Evolutionary conservation across 2,888 invertebrate genomes (phyloP), one percentile per base, ranked within the genome.

Genomic region (Notocelia uddmanniana): DNA sequence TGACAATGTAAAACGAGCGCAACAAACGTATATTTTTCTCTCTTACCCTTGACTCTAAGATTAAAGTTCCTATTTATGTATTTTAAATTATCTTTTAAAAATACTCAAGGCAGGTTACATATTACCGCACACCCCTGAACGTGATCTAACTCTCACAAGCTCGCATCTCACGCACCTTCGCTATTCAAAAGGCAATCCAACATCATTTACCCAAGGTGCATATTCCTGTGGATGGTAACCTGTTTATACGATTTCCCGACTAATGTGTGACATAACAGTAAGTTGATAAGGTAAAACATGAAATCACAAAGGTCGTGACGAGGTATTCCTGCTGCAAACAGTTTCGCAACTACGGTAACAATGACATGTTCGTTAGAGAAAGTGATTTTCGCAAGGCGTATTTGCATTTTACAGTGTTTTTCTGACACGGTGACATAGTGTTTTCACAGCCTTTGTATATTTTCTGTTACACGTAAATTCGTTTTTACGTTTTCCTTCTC

Each of bases 231-330:
- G 19, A 52, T 21, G 34, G 5, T 21, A 18, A 21, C 9, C 21
- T 23, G 0, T n/a, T 15, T 10, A 63, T 63, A 21, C 19, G 63
- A 52, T 19, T 31, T 31, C 0, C 52, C n/a, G 11, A 37, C 11
- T 60, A 54, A 15, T 15, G 9, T 41, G 59, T 66, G 71, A 71
- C 71, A 71, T 71, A 71, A 71, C 66, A 19, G 31, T 50, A 50
- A 37, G 52, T 23, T 64, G 52, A 41, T 62, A 71, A 71, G 71
- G 59, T 60, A 45, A n/a, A 45, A 45, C 70, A 18, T 18, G 23
- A 11, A 59, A 60, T 31, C 31, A 19, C 69, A 77, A 80, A 81
- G 81, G 80, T 76, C 74, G 50, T 15, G 6, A 52, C 78, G 78
- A 81, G 81, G 63, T 48, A 48, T 69, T 75, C 73, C 75, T 70